A percentile compares a stretch with the other conserved stretches of the same genome.
phyloP scores from a whole-genome alignment of 2,113 vertebrate species.

The Empidonax alnorum region DNA sequence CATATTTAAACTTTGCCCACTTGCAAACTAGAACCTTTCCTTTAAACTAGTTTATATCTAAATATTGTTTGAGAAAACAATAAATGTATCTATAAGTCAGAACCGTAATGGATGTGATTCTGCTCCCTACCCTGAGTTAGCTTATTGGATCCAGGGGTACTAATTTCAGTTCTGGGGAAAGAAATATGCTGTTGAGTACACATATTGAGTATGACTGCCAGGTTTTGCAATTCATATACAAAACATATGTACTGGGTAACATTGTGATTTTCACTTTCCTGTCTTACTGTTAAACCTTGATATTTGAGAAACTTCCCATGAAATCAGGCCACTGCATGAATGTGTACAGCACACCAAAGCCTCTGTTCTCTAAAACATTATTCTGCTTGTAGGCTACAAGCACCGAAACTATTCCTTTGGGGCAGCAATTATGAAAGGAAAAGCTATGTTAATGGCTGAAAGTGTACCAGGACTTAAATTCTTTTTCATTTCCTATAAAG shows the following conservation, averaged over 20 bases:
- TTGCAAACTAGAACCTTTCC: not conserved
- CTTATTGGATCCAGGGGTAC: not conserved
- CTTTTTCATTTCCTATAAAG: constrained; percentile 15
- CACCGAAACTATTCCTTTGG: not conserved
- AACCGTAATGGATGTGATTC: not conserved
- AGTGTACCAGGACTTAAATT: not conserved
- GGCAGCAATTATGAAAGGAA: not conserved
- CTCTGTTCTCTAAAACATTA: not conserved
- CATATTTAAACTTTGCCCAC: not conserved
- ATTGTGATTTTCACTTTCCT: not conserved
- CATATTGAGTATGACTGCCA: not conserved
- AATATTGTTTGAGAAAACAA: not conserved
- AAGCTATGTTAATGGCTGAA: not conserved
- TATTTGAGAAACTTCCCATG: constrained; percentile 18
- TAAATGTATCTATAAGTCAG: not conserved
- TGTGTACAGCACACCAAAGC: not conserved
- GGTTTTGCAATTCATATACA: not conserved
- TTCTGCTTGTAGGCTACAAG: not conserved
- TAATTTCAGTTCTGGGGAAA: not conserved
- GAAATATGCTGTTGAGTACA: not conserved
- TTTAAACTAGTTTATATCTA: not conserved
- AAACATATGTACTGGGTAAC: not conserved
- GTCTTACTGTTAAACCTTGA: not conserved
- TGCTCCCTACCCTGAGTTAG: not conserved
- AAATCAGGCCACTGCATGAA: not conserved